phyloP scores from a whole-genome alignment of 1,140 invertebrate species.

The Saccostrea cuccullata region DNA sequence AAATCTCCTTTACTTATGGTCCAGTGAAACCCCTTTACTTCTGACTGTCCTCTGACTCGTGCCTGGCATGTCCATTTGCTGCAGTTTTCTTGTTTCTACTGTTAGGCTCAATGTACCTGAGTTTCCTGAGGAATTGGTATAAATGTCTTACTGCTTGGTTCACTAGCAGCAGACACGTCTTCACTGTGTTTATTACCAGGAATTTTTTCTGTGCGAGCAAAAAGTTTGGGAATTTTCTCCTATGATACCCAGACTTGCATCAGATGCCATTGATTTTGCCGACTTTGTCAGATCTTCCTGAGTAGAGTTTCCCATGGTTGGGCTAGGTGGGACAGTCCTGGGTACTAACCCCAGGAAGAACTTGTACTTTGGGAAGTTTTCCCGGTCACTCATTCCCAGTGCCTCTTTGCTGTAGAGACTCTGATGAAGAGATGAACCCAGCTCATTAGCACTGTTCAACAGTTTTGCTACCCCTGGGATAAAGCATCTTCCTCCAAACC shows the following conservation, averaged over 20 bases:
- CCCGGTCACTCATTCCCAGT: constrained; percentile 39
- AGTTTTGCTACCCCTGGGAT: constrained; percentile 55
- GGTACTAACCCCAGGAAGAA: constrained; percentile 20
- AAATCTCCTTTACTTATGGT: constrained; percentile 48
- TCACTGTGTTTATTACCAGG: background rate
- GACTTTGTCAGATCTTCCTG: constrained; percentile 38
- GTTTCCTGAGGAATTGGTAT: constrained; percentile 3
- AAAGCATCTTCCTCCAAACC: constrained; percentile 37
- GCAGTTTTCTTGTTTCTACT: constrained; percentile 16
- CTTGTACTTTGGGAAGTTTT: constrained; percentile 39
- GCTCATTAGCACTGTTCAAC: constrained; percentile 49
- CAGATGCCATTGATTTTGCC: constrained; percentile 30
- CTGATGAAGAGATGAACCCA: constrained; percentile 50
- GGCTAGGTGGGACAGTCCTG: background rate
- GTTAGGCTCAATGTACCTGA: background rate
- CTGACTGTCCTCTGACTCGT: constrained; percentile 46
- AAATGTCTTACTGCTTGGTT: constrained; percentile 34
- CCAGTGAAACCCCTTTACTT: constrained; percentile 55
- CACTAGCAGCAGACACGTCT: background rate
- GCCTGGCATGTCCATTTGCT: constrained; percentile 18
- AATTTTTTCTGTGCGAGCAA: constrained; percentile 31
- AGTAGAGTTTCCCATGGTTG: background rate
- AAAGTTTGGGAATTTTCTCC: constrained; percentile 53
- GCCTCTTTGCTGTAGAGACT: constrained; percentile 51
- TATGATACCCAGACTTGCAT: constrained; percentile 51